These are phyloP conservation scores for Microtus richardsoni DNA, from an alignment of 2,113 vertebrate species.

Conservation along the genomic window DNA sequence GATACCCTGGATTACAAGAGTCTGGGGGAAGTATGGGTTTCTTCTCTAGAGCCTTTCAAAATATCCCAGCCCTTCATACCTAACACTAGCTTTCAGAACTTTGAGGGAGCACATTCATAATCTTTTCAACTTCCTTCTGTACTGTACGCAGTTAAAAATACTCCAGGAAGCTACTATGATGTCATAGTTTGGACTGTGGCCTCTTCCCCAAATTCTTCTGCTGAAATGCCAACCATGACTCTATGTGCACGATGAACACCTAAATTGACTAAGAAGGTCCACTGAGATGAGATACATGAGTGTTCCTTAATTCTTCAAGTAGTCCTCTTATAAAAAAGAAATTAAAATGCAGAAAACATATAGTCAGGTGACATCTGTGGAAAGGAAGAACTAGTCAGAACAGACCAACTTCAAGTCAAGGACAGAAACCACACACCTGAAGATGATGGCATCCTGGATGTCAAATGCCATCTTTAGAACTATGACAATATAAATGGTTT, in stretches of 20 bases:
- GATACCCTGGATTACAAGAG: accelerated
- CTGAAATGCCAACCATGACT: background rate
- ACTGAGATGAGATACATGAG: background rate
- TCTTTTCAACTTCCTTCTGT: background rate
- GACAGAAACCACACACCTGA: no score
- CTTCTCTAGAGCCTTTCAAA: background rate
- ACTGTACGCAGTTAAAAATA: background rate
- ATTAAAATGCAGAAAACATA: background rate
- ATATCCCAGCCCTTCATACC: background rate
- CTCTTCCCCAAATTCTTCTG: background rate
- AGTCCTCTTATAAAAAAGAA: background rate
- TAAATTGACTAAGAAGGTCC: background rate
- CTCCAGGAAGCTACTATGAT: background rate
- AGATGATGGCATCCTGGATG: background rate
- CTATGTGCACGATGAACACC: background rate
- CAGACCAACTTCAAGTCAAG: no score
- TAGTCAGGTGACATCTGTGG: accelerated
- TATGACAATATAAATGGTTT: background rate
- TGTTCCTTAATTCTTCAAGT: background rate
- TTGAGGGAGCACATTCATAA: background rate
- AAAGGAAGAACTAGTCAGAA: background rate
- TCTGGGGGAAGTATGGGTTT: background rate
- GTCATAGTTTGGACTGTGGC: background rate
- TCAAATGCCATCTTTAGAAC: background rate
- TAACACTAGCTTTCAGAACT: background rate